Evolutionary conservation across 1,140 invertebrate genomes (phyloP).

Genomic region (Microplitis mediator): DNA sequence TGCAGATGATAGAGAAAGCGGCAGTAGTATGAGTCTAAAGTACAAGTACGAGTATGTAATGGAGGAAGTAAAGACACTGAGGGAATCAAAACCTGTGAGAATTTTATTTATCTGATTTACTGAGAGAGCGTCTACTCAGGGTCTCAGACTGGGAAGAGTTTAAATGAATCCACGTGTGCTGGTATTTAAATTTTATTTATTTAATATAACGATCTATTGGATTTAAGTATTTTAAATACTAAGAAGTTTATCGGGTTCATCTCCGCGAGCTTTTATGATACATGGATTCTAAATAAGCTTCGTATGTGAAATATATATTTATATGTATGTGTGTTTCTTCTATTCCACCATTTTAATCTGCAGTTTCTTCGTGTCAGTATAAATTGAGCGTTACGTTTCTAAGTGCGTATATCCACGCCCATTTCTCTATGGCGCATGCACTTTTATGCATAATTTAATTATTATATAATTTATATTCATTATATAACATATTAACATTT

Average conservation of each 20-base stretch:
- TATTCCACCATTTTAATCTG: conserved; percentile 31
- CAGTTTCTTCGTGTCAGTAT: conserved; percentile 79
- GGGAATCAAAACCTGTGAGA: conserved; percentile 32
- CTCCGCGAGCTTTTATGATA: too few species aligned
- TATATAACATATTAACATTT: background rate
- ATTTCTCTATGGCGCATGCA: conserved; percentile 6
- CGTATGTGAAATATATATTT: background rate
- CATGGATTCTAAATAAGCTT: background rate
- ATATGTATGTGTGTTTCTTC: background rate
- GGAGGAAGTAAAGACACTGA: conserved; percentile 5
- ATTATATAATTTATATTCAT: too few species aligned
- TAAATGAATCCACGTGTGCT: too few species aligned
- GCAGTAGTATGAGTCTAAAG: too few species aligned
- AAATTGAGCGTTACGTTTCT: conserved; percentile 73
- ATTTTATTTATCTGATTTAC: conserved; percentile 42
- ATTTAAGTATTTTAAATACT: too few species aligned
- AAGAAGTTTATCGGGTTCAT: too few species aligned
- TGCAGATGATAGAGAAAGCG: too few species aligned
- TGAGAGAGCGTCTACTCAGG: conserved; percentile 25
- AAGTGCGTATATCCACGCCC: background rate
- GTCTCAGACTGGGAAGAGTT: conserved; percentile 40
- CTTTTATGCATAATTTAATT: background rate
- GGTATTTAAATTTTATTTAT: too few species aligned
- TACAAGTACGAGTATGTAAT: background rate
- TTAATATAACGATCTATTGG: too few species aligned